These are phyloP conservation scores for Calcarius lapponicus DNA, from an alignment of 2,797 vertebrate species.

Conservation along the genomic window DNA sequence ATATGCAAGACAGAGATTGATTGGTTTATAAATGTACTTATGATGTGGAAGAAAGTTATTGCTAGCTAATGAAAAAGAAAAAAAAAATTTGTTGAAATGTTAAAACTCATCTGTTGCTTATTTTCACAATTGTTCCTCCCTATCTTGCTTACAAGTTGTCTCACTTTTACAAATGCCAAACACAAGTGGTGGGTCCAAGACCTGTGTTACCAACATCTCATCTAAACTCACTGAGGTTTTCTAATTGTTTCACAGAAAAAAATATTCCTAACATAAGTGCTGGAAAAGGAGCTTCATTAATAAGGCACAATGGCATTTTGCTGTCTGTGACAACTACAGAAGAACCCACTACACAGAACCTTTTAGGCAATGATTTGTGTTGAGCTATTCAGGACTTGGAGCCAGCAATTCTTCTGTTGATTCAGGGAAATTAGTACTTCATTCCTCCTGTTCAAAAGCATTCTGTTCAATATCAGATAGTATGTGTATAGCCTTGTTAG, in stretches of 20 bases:
- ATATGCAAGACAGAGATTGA: not conserved
- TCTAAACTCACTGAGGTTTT: not conserved
- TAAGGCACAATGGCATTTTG: not conserved
- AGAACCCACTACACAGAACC: not conserved
- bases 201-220: not conserved
- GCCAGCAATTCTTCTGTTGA: not conserved
- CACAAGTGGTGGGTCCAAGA: not conserved
- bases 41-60: not conserved
- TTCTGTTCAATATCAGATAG: not conserved
- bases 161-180: not conserved
- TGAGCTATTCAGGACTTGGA: not conserved
- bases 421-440: not conserved
- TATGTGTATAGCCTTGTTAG: not conserved
- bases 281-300: not conserved
- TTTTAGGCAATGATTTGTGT: not conserved
- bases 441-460: not conserved
- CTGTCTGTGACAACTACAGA: not conserved
- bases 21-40: not conserved
- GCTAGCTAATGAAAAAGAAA: not conserved
- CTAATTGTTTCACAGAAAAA: not conserved
- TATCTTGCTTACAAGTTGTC: not conserved
- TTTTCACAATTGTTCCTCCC: not conserved
- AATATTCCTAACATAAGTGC: rapidly evolving
- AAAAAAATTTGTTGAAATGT: not conserved
- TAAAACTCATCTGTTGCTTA: not conserved